Evolutionary conservation across 2,888 invertebrate genomes (phyloP).

Genomic region (Spisula subtruncata): DNA sequence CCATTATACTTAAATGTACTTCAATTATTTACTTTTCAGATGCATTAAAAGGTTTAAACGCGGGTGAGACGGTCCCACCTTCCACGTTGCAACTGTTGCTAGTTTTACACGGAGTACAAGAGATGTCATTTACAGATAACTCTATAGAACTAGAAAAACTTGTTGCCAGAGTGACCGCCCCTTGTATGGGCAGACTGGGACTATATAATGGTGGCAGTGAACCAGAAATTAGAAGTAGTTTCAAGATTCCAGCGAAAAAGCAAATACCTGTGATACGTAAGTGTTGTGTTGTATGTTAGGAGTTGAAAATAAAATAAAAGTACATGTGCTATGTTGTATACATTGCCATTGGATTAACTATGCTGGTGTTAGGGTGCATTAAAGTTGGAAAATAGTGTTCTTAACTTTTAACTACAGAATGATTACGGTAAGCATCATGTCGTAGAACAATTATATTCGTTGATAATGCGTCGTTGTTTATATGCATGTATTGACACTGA

Average conservation of each 20-base stretch:
- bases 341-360: too few species aligned
- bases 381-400: too few species aligned
- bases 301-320: too few species aligned
- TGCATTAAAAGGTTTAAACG: slow-evolving; percentile 66
- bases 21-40: slow-evolving; percentile 62
- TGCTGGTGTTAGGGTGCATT: too few species aligned
- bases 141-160: slow-evolving; percentile 84
- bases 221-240: slow-evolving; percentile 75
- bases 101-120: slow-evolving; percentile 82
- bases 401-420: too few species aligned
- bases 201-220: slow-evolving; percentile 83
- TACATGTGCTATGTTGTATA: too few species aligned
- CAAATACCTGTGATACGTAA: slow-evolving; percentile 58
- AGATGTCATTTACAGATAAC: slow-evolving; percentile 84
- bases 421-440: too few species aligned
- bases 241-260: slow-evolving; percentile 51
- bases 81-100: slow-evolving; percentile 83
- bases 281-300: neutral
- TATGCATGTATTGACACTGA: too few species aligned
- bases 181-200: slow-evolving; percentile 85
- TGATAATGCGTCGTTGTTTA: too few species aligned
- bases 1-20: too few species aligned
- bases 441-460: too few species aligned
- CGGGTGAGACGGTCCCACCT: slow-evolving; percentile 69
- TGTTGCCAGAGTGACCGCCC: slow-evolving; percentile 84